Percentiles rank a stretch among this genome's conserved stretches.
phyloP scores from a whole-genome alignment of 92 coral and sea anemone genomes.

The Parazoanthus darwini region DNA sequence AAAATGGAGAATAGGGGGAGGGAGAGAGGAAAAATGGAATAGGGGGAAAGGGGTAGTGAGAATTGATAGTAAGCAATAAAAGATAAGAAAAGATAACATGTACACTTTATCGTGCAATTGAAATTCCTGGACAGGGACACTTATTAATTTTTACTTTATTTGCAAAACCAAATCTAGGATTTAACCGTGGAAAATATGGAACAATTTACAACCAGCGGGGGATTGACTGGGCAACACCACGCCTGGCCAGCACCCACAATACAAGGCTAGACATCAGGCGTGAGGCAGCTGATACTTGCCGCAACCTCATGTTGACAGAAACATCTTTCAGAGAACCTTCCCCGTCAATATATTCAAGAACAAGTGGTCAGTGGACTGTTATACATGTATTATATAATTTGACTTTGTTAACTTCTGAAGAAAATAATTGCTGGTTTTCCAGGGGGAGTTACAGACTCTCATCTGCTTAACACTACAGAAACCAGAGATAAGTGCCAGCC shows the following conservation, averaged over 20 bases:
- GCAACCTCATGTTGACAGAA: slow-evolving; percentile 48
- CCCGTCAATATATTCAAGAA: background rate
- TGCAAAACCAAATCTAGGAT: background rate
- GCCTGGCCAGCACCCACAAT: slow-evolving; percentile 43
- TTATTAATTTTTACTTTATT: background rate
- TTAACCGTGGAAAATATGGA: slow-evolving; percentile 24
- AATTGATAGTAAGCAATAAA: too few species aligned
- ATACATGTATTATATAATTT: background rate
- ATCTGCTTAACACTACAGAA: too few species aligned
- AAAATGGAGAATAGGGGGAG: too few species aligned
- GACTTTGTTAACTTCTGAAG: background rate
- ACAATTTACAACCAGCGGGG: slow-evolving; percentile 14
- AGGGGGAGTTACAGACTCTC: too few species aligned
- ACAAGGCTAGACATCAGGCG: slow-evolving; percentile 35
- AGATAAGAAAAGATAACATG: too few species aligned
- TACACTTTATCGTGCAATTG: too few species aligned
- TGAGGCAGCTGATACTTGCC: slow-evolving; percentile 40
- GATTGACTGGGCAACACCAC: slow-evolving; percentile 74
- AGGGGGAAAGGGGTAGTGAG: background rate
- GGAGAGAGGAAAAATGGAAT: too few species aligned
- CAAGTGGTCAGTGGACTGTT: slow-evolving; percentile 19
- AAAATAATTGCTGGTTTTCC: too few species aligned
- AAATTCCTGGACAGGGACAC: background rate
- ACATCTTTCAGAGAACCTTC: slow-evolving; percentile 34
- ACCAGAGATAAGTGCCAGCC: too few species aligned